phyloP scores from a whole-genome alignment of 1,140 invertebrate species.

The Drosophila yakuba region DNA sequence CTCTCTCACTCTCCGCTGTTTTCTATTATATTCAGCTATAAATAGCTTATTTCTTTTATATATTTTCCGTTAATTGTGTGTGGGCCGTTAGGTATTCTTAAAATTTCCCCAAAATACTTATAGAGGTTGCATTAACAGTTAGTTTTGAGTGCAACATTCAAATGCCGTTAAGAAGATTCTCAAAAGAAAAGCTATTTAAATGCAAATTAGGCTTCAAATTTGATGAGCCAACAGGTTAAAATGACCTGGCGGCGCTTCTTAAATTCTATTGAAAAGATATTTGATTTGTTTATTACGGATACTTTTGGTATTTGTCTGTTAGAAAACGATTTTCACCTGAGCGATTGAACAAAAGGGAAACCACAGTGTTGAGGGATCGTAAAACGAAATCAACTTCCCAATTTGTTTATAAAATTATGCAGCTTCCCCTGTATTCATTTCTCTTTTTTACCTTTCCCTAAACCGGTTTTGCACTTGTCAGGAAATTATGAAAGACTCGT shows the following conservation, averaged over 20 bases:
- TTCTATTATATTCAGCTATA: constrained; percentile 21
- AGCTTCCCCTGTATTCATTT: constrained; percentile 13
- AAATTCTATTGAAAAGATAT: constrained; percentile 45
- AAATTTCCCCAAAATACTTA: background rate
- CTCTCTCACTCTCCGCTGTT: constrained; percentile 11
- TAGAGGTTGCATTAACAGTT: constrained; percentile 37
- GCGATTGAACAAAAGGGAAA: constrained; percentile 59
- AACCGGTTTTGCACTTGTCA: constrained; percentile 67
- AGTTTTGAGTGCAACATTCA: constrained; percentile 21
- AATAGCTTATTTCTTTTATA: constrained; percentile 39
- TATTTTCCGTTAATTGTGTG: constrained; percentile 34
- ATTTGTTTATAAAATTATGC: constrained; percentile 58
- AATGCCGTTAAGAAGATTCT: constrained; percentile 51
- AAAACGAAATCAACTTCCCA: constrained; percentile 30
- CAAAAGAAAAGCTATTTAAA: constrained; percentile 21
- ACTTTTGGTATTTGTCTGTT: constrained; percentile 34
- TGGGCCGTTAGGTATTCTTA: constrained; percentile 41
- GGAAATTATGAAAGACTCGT: constrained; percentile 67
- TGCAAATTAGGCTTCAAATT: constrained; percentile 35
- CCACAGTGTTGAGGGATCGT: constrained; percentile 40
- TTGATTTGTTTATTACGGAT: constrained; percentile 43
- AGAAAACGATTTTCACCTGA: constrained; percentile 70
- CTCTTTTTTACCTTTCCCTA: constrained; percentile 25
- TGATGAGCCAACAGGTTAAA: constrained; percentile 47
- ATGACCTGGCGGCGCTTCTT: constrained; percentile 13